A percentile compares a stretch with the other conserved stretches of the same genome.
Evolutionary conservation across 1,140 invertebrate species (phyloP).

Genomic region (Drosophila rufa): DNA sequence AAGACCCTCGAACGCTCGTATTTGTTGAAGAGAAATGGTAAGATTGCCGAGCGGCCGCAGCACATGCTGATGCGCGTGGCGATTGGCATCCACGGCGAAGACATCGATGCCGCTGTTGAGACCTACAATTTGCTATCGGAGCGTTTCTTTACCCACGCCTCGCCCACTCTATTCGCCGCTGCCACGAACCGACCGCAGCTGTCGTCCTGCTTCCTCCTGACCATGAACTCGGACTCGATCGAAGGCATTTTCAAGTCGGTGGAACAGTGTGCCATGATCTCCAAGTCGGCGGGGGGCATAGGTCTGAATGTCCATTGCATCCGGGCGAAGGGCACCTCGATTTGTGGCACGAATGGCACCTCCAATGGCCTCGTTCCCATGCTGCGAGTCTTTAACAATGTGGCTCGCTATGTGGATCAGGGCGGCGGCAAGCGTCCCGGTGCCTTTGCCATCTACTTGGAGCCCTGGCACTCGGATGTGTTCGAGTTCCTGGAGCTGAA

Average conservation of each 20-base stretch:
- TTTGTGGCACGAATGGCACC: constrained; percentile 97
- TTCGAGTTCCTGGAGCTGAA: constrained; percentile 97
- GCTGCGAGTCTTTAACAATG: constrained; percentile 98
- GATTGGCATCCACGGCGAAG: constrained; percentile 97
- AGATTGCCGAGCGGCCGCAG: constrained; percentile 98
- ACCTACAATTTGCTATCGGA: constrained; percentile 99
- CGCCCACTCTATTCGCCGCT: constrained; percentile 98
- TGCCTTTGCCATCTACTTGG: constrained; percentile 99
- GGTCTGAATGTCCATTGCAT: constrained; percentile 99
- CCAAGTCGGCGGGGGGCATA: constrained; percentile 98
- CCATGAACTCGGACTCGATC: constrained; percentile 98
- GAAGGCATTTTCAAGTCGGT: constrained; percentile 99
- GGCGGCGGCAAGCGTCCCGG: constrained; percentile 99
- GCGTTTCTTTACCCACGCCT: constrained; percentile 98
- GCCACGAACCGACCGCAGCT: constrained; percentile 96
- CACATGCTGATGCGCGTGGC: constrained; percentile 99
- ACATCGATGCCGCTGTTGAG: constrained; percentile 97
- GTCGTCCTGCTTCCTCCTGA: constrained; percentile 97
- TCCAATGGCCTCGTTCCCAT: constrained; percentile 99
- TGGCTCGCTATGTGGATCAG: constrained; percentile 98
- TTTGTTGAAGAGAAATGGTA: constrained; percentile 96
- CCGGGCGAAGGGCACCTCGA: constrained; percentile 95
- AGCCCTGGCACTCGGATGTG: constrained; percentile 99
- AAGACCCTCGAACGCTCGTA: constrained; percentile 99
- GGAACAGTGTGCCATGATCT: constrained; percentile 97